Evolutionary conservation across 2,113 vertebrate species (phyloP).

Genomic region (Murina feae): DNA sequence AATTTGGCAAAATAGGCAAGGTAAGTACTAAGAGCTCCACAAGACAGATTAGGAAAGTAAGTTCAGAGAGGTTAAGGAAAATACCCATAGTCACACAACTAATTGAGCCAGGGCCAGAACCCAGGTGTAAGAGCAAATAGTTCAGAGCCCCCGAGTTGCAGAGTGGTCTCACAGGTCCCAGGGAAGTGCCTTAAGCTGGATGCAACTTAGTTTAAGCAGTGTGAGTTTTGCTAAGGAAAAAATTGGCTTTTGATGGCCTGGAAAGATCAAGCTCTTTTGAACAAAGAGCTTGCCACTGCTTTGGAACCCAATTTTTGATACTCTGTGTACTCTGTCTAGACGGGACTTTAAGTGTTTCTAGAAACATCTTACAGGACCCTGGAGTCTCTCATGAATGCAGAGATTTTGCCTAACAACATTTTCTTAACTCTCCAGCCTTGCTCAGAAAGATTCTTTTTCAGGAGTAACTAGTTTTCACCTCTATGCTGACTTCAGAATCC

Average conservation of each 20-base stretch:
- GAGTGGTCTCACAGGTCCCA: neutral
- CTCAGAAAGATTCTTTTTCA: neutral
- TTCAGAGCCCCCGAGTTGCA: neutral
- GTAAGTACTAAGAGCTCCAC: neutral
- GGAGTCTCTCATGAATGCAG: neutral
- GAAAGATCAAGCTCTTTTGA: neutral
- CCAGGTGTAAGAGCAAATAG: neutral
- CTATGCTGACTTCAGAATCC: neutral
- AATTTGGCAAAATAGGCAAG: neutral
- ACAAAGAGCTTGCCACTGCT: neutral
- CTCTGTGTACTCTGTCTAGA: constrained; percentile 6
- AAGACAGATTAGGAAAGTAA: neutral
- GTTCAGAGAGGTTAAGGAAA: neutral
- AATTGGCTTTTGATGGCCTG: constrained; percentile 18
- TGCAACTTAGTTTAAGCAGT: neutral
- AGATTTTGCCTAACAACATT: neutral
- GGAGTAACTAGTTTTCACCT: neutral
- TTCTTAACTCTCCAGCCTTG: neutral
- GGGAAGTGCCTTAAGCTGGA: neutral
- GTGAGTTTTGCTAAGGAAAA: neutral
- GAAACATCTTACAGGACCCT: neutral
- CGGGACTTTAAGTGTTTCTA: neutral
- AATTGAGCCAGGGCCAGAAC: neutral
- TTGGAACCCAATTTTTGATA: constrained; percentile 12
- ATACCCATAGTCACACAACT: neutral